Conservation (phyloP, 2,888 invertebrate species). For the Scelioninae gen. 1 region DNA sequence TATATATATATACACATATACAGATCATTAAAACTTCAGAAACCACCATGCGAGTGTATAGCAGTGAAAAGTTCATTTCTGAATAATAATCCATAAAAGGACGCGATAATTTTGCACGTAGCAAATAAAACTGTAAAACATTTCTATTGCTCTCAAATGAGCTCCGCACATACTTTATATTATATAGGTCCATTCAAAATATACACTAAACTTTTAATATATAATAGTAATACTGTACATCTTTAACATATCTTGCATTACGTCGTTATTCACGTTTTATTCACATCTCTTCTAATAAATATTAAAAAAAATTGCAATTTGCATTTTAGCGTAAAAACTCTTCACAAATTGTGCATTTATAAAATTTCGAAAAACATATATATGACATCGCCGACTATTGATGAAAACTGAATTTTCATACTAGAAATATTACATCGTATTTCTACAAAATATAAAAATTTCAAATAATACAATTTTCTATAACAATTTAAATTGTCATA, state of each 20-base stretch:
- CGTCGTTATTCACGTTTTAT: conserved; percentile 47
- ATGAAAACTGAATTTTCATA: no score
- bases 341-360: no score
- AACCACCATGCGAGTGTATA: background rate
- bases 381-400: no score
- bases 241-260: conserved; percentile 31
- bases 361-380: no score
- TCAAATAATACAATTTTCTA: no score
- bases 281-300: conserved; percentile 30
- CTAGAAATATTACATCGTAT: no score
- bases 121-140: conserved; percentile 30
- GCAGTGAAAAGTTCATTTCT: conserved; percentile 3
- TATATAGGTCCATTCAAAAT: conserved; percentile 46
- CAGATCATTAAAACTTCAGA: background rate
- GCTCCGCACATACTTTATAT: conserved; percentile 27
- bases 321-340: conserved; percentile 25
- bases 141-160: conserved; percentile 32
- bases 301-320: conserved; percentile 50
- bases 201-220: conserved; percentile 51
- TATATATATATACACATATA: no score
- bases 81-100: conserved; percentile 12
- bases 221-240: conserved; percentile 44
- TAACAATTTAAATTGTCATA: no score
- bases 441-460: no score
- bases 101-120: conserved; percentile 16